Conservation (phyloP, 1,140 invertebrate species). For the Proctacanthus coquilletti region DNA sequence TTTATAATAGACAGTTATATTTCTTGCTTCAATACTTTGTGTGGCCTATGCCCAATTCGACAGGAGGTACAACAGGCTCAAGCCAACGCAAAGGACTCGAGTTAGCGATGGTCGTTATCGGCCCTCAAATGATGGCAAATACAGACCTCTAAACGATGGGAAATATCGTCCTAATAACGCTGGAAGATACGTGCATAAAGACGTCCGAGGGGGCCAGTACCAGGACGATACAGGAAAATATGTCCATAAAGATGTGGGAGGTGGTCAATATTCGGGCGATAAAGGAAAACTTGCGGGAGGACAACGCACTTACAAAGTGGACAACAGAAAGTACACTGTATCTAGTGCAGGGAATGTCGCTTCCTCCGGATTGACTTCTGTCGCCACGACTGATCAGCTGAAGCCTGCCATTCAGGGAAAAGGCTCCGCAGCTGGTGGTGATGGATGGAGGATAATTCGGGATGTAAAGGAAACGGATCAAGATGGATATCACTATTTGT, state of each 20-base stretch:
- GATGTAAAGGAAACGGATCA: slow-evolving; percentile 16
- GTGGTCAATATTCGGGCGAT: slow-evolving; percentile 9
- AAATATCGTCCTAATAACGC: slow-evolving; percentile 11
- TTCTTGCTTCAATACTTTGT: too few relatives aligned
- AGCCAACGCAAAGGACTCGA: too few relatives aligned
- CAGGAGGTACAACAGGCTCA: neutral
- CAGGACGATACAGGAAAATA: slow-evolving; percentile 8
- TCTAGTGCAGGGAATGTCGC: slow-evolving; percentile 5
- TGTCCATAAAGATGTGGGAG: slow-evolving; percentile 4
- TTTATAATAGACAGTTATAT: too few relatives aligned
- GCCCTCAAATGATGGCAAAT: slow-evolving; percentile 16
- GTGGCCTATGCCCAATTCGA: neutral
- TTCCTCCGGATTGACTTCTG: slow-evolving; percentile 1
- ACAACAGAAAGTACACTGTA: slow-evolving; percentile 6
- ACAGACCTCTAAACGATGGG: slow-evolving; percentile 20
- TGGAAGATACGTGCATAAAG: slow-evolving; percentile 20
- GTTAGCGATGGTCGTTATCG: slow-evolving; percentile 18
- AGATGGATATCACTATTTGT: slow-evolving; percentile 28
- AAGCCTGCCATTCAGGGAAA: slow-evolving; percentile 16
- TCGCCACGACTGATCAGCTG: slow-evolving; percentile 8
- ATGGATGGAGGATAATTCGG: slow-evolving; percentile 21
- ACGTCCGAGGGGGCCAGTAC: slow-evolving; percentile 17
- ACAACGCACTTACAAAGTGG: slow-evolving; percentile 7
- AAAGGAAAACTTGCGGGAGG: slow-evolving; percentile 11
- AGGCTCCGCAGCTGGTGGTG: slow-evolving; percentile 19